Evolutionary conservation across 2,113 vertebrate species (phyloP).

Genomic region (Lophochroa leadbeateri): DNA sequence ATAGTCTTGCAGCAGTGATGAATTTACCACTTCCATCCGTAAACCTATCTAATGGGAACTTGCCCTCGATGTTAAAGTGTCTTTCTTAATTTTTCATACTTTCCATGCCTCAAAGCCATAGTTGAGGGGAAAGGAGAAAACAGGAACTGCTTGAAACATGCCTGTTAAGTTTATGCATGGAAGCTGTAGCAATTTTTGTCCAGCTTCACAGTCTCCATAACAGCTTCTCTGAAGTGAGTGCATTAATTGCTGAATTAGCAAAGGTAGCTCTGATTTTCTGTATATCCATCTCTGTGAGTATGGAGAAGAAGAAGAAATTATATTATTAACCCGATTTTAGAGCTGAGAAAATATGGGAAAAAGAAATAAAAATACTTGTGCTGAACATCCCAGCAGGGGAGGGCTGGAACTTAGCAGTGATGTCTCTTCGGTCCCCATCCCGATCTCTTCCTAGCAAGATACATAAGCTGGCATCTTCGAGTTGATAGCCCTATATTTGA

Average conservation of each 20-base stretch:
- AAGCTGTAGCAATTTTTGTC: background rate
- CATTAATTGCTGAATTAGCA: background rate
- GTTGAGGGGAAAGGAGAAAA: background rate
- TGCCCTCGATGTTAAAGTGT: background rate
- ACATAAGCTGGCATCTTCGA: background rate
- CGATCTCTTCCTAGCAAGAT: background rate
- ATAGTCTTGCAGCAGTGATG: background rate
- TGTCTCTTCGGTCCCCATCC: background rate
- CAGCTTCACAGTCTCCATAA: background rate
- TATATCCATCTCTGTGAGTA: background rate
- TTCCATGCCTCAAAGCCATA: background rate
- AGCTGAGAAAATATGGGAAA: background rate
- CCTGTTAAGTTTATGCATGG: background rate
- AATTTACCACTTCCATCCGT: slow-evolving; percentile 7
- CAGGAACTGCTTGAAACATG: fast-evolving
- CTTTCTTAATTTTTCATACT: background rate
- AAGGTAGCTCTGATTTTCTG: background rate
- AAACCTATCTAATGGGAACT: background rate
- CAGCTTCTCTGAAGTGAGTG: background rate
- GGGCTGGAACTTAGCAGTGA: background rate
- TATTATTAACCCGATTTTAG: background rate
- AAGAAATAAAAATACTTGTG: background rate
- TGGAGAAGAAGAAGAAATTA: background rate
- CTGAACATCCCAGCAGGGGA: background rate
- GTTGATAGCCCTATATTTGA: background rate